Percentiles rank a stretch among this genome's conserved stretches.
Conservation (phyloP, 2,797 vertebrate genomes). For the Otolemur crassicaudatus region DNA sequence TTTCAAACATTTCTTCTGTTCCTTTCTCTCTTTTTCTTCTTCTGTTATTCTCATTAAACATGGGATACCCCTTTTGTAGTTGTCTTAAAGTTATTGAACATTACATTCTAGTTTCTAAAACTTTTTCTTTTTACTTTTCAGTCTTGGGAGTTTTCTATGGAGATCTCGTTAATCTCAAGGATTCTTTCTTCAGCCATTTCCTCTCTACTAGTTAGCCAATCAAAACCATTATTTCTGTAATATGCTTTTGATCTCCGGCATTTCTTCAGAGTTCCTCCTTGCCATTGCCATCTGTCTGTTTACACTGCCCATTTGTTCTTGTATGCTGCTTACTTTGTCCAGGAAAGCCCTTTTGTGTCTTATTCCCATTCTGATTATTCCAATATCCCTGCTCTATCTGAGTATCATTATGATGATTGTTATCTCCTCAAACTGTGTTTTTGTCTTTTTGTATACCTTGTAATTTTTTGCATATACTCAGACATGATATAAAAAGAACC, state of each 20-base stretch:
- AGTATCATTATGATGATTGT: not conserved
- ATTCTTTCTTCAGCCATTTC: not conserved
- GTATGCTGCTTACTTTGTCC: not conserved
- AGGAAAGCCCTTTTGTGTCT: not conserved
- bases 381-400: not conserved
- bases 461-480: not conserved
- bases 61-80: not conserved
- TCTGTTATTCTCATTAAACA: not conserved
- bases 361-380: not conserved
- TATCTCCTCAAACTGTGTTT: not conserved
- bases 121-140: not conserved
- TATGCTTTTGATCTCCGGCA: not conserved
- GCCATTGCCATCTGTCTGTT: not conserved
- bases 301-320: not conserved
- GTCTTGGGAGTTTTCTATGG: not conserved
- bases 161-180: not conserved
- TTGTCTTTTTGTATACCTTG: too few relatives aligned
- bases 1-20: not conserved
- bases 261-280: not conserved
- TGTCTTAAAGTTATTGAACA: not conserved
- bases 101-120: not conserved
- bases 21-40: not conserved
- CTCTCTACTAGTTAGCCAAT: not conserved
- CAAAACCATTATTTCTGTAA: not conserved
- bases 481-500: not conserved